Conservation (phyloP, 2,113 vertebrate species). For the Neotoma lepida region DNA sequence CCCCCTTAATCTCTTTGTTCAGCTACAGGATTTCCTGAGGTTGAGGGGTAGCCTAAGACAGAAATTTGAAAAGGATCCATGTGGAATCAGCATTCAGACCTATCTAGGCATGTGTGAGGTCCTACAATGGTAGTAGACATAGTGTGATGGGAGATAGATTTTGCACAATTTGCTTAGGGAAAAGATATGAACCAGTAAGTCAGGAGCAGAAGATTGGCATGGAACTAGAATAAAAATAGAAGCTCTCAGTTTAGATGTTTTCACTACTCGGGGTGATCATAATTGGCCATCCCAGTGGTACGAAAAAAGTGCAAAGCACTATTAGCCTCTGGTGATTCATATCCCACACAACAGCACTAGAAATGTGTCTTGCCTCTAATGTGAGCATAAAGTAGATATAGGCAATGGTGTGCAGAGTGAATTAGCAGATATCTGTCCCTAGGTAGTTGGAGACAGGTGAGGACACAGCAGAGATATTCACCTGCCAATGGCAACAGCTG, state of each 20-base stretch:
- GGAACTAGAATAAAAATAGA: neutral
- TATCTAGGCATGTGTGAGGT: neutral
- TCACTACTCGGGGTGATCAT: neutral
- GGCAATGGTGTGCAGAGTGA: neutral
- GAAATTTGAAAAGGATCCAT: neutral
- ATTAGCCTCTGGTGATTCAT: neutral
- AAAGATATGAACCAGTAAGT: neutral
- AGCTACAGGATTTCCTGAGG: neutral
- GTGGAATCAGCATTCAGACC: neutral
- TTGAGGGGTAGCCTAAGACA: neutral
- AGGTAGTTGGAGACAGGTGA: neutral
- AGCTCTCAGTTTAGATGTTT: neutral
- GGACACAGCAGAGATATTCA: rapidly evolving
- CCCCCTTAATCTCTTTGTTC: neutral
- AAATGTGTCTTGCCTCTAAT: neutral
- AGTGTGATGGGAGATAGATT: neutral
- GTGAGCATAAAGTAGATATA: neutral
- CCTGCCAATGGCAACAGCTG: neutral
- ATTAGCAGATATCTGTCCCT: neutral
- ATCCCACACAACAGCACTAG: neutral
- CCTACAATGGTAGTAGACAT: neutral
- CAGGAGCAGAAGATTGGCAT: neutral
- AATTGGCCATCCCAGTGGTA: neutral
- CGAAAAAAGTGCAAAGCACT: neutral
- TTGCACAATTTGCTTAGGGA: neutral